Evolutionary conservation across 2,113 vertebrate genomes (phyloP).

Genomic region (Muntiacus reevesi): DNA sequence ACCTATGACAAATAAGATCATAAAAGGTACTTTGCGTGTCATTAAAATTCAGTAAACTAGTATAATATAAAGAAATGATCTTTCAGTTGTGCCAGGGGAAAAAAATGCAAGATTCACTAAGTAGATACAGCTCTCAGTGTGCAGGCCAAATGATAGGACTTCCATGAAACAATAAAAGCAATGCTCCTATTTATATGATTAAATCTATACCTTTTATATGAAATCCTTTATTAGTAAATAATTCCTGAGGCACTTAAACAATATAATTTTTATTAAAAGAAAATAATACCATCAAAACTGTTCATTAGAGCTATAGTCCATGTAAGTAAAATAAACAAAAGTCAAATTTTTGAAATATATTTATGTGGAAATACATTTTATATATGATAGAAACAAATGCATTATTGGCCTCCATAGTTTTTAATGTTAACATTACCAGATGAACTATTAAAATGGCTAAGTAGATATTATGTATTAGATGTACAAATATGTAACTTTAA

Average conservation of each 20-base stretch:
- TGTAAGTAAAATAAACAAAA: constrained; percentile 18
- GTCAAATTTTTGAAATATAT: background rate
- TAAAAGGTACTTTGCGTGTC: background rate
- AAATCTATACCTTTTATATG: background rate
- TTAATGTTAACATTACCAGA: constrained; percentile 39
- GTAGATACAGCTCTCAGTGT: background rate
- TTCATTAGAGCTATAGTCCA: constrained; percentile 1
- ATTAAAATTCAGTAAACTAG: constrained; percentile 4
- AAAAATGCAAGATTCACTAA: background rate
- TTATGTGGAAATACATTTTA: background rate
- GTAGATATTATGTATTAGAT: background rate
- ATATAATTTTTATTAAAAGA: constrained; percentile 44
- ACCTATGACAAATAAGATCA: constrained; percentile 10
- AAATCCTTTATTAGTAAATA: constrained; percentile 41
- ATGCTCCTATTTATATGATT: background rate
- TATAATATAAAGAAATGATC: background rate
- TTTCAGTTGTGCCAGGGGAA: background rate
- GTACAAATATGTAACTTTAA: constrained; percentile 35
- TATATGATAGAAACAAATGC: background rate
- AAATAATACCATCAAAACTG: constrained; percentile 34
- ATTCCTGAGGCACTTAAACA: constrained; percentile 51
- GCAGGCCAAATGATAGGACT: background rate
- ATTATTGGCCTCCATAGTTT: background rate
- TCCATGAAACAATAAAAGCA: background rate
- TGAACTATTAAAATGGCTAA: constrained; percentile 24